Conservation (phyloP, 2,113 vertebrate genomes). For the Phylloscopus trochilus region DNA sequence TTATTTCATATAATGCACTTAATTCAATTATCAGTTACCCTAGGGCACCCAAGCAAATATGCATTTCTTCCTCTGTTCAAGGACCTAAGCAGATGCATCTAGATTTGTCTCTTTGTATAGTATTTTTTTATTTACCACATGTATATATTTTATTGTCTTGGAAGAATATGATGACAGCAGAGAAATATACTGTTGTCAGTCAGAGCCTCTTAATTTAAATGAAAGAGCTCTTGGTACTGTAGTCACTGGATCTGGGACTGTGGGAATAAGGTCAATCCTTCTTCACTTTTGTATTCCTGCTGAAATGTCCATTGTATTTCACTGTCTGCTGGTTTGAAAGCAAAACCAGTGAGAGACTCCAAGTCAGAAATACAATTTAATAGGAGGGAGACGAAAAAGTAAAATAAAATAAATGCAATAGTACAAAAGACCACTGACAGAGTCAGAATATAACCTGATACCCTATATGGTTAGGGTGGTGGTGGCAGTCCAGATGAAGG, state of each 20-base stretch:
- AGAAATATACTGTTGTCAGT: conserved; percentile 31
- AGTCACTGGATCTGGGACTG: background rate
- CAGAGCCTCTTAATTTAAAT: conserved; percentile 38
- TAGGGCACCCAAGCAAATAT: background rate
- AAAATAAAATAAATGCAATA: too few species aligned
- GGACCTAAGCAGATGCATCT: background rate
- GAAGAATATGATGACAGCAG: conserved; percentile 9
- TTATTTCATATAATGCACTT: background rate
- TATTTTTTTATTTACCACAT: conserved; percentile 39
- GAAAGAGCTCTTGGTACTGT: background rate
- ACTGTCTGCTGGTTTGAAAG: background rate
- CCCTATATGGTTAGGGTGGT: too few species aligned
- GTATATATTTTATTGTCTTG: conserved; percentile 2
- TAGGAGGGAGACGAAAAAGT: too few species aligned
- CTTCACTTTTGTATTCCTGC: conserved; percentile 31
- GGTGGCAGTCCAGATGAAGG: too few species aligned
- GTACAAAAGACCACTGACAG: too few species aligned
- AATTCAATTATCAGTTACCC: background rate
- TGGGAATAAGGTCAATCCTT: conserved; percentile 34
- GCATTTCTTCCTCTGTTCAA: conserved; percentile 4
- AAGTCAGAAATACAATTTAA: too few species aligned
- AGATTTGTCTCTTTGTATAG: background rate
- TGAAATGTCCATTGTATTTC: conserved; percentile 53
- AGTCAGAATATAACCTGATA: too few species aligned
- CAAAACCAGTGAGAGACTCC: too few species aligned